Evolutionary conservation across 53 echinoderm and acorn worm species (phyloP), one percentile per base, ranked within the genome.

Genomic region (Echinarachnius parma): DNA sequence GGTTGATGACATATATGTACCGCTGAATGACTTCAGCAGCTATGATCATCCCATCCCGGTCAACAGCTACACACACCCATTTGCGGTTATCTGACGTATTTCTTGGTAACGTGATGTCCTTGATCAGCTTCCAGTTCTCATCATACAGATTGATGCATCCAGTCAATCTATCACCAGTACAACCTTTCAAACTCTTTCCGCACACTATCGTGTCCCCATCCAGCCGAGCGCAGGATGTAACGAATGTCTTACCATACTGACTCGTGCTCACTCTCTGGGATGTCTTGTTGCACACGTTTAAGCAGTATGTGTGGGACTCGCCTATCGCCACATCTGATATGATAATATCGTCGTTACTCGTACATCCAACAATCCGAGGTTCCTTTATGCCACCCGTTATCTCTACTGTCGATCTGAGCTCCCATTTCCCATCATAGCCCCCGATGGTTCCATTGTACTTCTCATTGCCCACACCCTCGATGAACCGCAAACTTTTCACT

Each of bases 121-220:
- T 26, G 42, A 44, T 35, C 23, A 63, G 45, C 42, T 63, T 44
- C 63, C 63, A 63, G 3, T 44, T 23, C 35, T 27, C 39, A 42
- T 63, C 63, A 39, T 63, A 63, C 63, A 63, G 21, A 24, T 15
- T 24, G 63, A 63, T 63, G 63, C 45, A 63, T 26, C 42, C 42
- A 26, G 13, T 63, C 63, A 63, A 44, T 26, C 36, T 39, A 15
- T 22, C 24, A 24, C 63, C 63, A 15, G 63, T 24, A 39, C 45
- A 42, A 39, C 63, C 45, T 44, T 2, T 22, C 21, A 5, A 0
- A 1, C 0, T 0, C 10, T 63, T 44, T 37, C 63, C 63, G 42
- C 45, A 63, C 25, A 63, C 63, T 39, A 63, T 11, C 63, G 5
- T 63, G 42, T 44, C 27, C 9, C 26, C 28, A 63, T 63, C 35